Percentiles rank a stretch among this genome's conserved stretches.
phyloP scores from a whole-genome alignment of 2,797 vertebrate genomes.

The Sebastes vulpes region DNA sequence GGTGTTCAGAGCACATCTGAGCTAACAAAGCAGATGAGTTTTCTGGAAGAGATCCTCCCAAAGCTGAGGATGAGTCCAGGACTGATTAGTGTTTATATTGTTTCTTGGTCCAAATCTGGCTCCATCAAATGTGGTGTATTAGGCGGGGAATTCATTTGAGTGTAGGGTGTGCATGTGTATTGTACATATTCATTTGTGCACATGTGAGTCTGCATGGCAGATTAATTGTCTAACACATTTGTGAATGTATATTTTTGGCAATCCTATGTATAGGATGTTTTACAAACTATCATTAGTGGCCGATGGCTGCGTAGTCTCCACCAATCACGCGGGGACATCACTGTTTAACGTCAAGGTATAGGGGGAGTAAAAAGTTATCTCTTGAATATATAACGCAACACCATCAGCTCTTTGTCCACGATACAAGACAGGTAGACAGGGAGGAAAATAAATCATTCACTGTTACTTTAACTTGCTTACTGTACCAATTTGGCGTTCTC shows the following conservation, averaged over 20 bases:
- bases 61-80: slow-evolving; percentile 9
- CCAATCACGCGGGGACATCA: no score
- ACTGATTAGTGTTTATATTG: slow-evolving; percentile 19
- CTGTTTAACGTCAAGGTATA: no score
- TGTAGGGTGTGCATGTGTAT: neutral
- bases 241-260: neutral
- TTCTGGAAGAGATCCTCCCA: slow-evolving; percentile 3
- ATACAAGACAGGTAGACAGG: no score
- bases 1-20: slow-evolving; percentile 33
- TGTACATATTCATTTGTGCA: neutral
- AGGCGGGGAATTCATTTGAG: neutral
- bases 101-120: neutral
- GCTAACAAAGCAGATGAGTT: slow-evolving; percentile 48
- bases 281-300: no score
- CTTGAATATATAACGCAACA: no score
- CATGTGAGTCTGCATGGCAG: neutral
- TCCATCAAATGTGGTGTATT: neutral
- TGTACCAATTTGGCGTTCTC: no score
- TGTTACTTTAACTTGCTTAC: no score
- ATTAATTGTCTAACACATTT: neutral
- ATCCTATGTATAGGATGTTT: no score
- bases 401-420: no score
- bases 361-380: no score
- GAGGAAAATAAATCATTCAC: no score
- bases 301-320: no score